Evolutionary conservation across 1,140 invertebrate genomes (phyloP).

Genomic region (Pseudoatta argentina): DNA sequence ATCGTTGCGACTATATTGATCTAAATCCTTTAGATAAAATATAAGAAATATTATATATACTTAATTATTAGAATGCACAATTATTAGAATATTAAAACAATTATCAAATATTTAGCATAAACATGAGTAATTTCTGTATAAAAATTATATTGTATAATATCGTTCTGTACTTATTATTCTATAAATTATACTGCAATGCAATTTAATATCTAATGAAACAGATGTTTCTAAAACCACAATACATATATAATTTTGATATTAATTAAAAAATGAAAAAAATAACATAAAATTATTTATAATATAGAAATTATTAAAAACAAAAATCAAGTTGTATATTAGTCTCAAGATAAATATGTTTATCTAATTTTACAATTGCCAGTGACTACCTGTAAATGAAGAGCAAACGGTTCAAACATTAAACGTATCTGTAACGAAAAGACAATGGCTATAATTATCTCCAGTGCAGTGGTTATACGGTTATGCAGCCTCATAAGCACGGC

Average conservation of each 20-base stretch:
- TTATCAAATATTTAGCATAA: background rate
- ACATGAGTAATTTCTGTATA: background rate
- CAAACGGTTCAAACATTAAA: slow-evolving; percentile 69
- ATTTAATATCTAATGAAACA: background rate
- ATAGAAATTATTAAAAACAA: background rate
- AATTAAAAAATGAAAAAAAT: background rate
- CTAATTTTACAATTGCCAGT: background rate
- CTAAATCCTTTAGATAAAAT: slow-evolving; percentile 55
- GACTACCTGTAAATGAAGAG: slow-evolving; percentile 44
- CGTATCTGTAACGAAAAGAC: slow-evolving; percentile 71
- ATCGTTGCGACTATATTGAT: slow-evolving; percentile 44
- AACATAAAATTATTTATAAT: background rate
- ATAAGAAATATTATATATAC: background rate
- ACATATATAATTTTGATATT: background rate
- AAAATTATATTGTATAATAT: background rate
- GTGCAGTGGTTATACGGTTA: slow-evolving; percentile 46
- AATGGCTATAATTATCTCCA: slow-evolving; percentile 70
- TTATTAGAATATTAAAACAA: background rate
- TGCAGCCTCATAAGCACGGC: slow-evolving; percentile 67
- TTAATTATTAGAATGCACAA: background rate
- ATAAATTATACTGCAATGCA: background rate
- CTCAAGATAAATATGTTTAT: background rate
- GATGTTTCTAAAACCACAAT: background rate
- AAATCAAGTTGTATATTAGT: background rate
- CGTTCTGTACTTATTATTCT: background rate